Base-by-base conservation (phyloP, 2,797 vertebrate species). In the Cirrhinus molitorella region DNA sequence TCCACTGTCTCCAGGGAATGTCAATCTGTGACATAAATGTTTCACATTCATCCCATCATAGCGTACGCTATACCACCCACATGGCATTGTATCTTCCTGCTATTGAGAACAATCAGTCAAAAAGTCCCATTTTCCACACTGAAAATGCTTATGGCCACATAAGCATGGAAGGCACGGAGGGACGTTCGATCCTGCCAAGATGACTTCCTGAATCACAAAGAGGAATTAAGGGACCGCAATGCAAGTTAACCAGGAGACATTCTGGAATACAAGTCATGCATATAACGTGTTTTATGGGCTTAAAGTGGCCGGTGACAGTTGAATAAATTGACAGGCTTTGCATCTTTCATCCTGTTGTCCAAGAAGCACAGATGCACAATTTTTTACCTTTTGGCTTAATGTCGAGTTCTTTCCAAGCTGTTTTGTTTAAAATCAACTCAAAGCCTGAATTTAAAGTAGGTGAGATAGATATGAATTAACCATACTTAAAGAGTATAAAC, bases 201-300 rank as follows among this genome's bases (percentile, higher is more conserved):
- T 10, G 65, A 82, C 83, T 90, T 89, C 81, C 90, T 83, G 85
- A 83, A 90, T 91, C 79, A 88, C 81, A 85, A 87, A 82, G 65
- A 83, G 28, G 79, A 73, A 31, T 87, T 85, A 88, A 87, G 80
- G 57, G 81, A 76, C 80, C 76, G 70, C 90, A 87, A 87, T 88
- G 73, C 83, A 87, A 85, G 83, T 88, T 83, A 85, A 89, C 86
- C 53, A 40, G 80, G 55, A 89, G 86, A 90, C 84, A 85, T 77
- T 81, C 89, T 89, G 85, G 90, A 88, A 85, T 86, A 90, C 89
- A 91, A 91, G 88, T 90, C 83, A 80, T 90, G 87, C 88, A 90
- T 91, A 91, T 91, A 90, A 92, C 88, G 57, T 13, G 47, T 81
- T 83, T 89, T 77, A 83, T 85, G 70, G 80, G 89, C 83, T 79